These are phyloP conservation scores for Magallana ariakensis DNA, from an alignment of 1,140 invertebrate species.

Conservation along the genomic window DNA sequence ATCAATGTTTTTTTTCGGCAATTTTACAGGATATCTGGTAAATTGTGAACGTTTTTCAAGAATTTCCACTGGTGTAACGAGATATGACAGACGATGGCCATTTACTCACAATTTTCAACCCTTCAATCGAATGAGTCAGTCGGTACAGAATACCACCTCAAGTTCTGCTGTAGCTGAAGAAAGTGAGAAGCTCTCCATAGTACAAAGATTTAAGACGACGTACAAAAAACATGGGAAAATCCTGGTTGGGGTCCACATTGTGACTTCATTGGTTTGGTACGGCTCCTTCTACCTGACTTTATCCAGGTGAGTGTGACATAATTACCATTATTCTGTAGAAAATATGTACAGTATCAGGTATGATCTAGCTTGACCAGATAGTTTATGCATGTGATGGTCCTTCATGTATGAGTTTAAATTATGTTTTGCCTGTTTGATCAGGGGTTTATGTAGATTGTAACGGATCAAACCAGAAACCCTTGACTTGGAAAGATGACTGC, in stretches of 20 bases:
- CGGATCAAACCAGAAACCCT: too few relatives aligned
- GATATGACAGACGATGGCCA: not conserved
- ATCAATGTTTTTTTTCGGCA: too few relatives aligned
- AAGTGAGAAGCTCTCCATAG: slow-evolving; percentile 81
- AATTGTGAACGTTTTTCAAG: not conserved
- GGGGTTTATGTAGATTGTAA: too few relatives aligned
- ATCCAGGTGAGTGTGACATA: slow-evolving; percentile 85
- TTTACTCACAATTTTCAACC: not conserved
- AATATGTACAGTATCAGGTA: too few relatives aligned
- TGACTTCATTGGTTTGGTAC: slow-evolving; percentile 92
- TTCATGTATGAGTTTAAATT: too few relatives aligned
- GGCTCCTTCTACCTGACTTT: slow-evolving; percentile 91
- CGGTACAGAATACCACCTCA: not conserved
- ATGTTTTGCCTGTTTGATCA: too few relatives aligned
- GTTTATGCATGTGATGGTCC: too few relatives aligned
- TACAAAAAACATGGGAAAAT: slow-evolving; percentile 97
- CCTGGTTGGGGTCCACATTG: slow-evolving; percentile 91
- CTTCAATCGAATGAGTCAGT: not conserved
- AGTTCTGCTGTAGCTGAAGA: not conserved
- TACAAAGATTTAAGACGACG: slow-evolving; percentile 93
- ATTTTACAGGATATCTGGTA: not conserved
- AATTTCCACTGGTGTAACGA: slow-evolving; percentile 4
- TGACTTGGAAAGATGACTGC: too few relatives aligned
- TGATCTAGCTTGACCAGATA: too few relatives aligned
- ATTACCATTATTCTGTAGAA: too few relatives aligned